Conservation (phyloP, 2,113 vertebrate genomes). For the Tragelaphus strepsiceros region DNA sequence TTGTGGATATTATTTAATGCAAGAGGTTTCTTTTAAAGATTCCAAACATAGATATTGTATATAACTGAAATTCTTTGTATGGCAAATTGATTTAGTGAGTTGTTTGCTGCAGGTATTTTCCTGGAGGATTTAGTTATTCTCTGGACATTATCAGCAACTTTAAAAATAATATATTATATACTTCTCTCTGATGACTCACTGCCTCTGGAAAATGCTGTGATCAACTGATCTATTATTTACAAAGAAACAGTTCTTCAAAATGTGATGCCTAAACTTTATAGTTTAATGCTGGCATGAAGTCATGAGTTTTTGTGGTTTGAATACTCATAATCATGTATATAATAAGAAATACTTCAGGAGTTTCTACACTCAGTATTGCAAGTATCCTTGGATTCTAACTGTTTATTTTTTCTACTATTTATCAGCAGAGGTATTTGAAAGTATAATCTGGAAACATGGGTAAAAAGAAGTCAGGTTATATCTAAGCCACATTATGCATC, state of each 20-base stretch:
- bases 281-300: neutral
- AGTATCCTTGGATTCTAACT: neutral
- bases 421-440: neutral
- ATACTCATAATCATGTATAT: neutral
- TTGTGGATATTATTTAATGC: neutral
- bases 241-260: neutral
- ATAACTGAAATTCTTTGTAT: neutral
- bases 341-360: neutral
- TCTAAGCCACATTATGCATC: neutral
- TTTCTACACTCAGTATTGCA: neutral
- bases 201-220: neutral
- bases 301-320: neutral
- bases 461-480: neutral
- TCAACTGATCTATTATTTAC: neutral
- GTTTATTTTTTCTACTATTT: neutral
- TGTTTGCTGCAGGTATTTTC: neutral
- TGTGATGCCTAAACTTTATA: neutral
- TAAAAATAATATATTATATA: neutral
- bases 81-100: neutral
- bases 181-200: neutral
- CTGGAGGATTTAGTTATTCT: neutral
- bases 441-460: neutral
- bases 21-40: neutral
- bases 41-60: neutral
- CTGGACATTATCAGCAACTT: neutral